A percentile compares a stretch with the other conserved stretches of the same genome.
Evolutionary conservation across 2,113 vertebrate genomes (phyloP).

Genomic region (Indicator indicator): DNA sequence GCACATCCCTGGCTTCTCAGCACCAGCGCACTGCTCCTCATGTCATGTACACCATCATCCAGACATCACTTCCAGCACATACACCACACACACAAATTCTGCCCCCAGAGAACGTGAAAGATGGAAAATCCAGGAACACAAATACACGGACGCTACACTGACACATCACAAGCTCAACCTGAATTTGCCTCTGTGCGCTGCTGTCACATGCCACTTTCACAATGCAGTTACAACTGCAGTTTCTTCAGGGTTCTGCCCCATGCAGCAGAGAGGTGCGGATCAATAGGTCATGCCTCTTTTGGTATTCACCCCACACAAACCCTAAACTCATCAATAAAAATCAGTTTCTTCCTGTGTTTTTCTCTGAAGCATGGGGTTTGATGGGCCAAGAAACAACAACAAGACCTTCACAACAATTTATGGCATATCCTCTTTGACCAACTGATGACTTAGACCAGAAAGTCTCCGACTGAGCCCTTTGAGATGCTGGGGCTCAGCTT

Average conservation of each 20-base stretch:
- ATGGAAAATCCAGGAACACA: slow-evolving; percentile 29
- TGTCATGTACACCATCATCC: background rate
- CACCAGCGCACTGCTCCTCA: background rate
- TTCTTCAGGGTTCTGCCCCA: background rate
- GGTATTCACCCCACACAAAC: background rate
- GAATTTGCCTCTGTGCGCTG: background rate
- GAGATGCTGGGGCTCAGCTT: background rate
- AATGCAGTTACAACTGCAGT: background rate
- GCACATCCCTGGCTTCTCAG: background rate
- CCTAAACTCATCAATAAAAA: background rate
- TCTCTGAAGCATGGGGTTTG: background rate
- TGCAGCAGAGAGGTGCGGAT: background rate
- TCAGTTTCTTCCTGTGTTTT: background rate
- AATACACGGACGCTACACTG: background rate
- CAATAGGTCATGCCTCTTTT: background rate
- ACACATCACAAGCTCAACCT: slow-evolving; percentile 19
- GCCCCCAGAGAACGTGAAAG: slow-evolving; percentile 28
- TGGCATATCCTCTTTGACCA: background rate
- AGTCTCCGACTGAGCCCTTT: background rate
- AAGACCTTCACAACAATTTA: background rate
- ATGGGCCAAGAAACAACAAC: background rate
- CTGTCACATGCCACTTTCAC: accelerated
- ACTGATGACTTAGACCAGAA: background rate
- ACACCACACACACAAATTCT: slow-evolving; percentile 12
- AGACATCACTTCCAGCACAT: background rate